Evolutionary conservation across 1,140 invertebrate genomes (phyloP), one percentile per base, ranked within the genome.

Genomic region (Cardiocondyla obscurior): DNA sequence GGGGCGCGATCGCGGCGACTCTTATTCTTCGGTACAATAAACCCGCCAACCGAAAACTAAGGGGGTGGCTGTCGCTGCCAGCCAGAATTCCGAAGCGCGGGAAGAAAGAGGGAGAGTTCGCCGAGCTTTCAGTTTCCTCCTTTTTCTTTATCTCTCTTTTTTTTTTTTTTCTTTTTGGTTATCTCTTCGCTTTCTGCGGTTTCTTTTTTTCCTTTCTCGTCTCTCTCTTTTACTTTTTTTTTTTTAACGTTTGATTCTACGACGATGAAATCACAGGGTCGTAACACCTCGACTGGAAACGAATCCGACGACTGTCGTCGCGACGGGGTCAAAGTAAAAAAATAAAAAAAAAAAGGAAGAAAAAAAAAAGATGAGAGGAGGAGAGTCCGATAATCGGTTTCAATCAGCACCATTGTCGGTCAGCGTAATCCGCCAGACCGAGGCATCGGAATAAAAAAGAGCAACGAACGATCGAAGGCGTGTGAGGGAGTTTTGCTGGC

Each of bases 331-430:
- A 70, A 87, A 90, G 86, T 89, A 85, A 86, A 91, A 88, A 88
- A 88, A 90, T 87, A 90, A 89, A 89, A 55, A 44, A 87, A 72
- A 69, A 81, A 76, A 86, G 28, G 77, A 72, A n/a, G n/a, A 88
- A 90, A 89, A 89, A 55, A 44, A 87, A 72, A 69, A 81, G 82
- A 86, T 39, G 77, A 72, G 49, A 83, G 39, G 67, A 72, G 76
- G 39, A 76, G 72, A 64, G 91, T 90, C 90, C 89, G 91, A 92
- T 92, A 90, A 91, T 91, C 90, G 93, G 88, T 93, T 92, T 93
- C 93, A 93, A 93, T 93, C 92, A 93, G 93, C 91, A 85, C 91
- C 90, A 93, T 93, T 93, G 92, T 93, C 89, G 90, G 91, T 90
- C 90, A 79, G 64, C 83, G 74, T 64, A 81, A 82, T 82, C 76